A percentile compares a stretch with the other conserved stretches of the same genome.
Conservation (phyloP, 2,113 vertebrate species). For the Chunga burmeisteri region DNA sequence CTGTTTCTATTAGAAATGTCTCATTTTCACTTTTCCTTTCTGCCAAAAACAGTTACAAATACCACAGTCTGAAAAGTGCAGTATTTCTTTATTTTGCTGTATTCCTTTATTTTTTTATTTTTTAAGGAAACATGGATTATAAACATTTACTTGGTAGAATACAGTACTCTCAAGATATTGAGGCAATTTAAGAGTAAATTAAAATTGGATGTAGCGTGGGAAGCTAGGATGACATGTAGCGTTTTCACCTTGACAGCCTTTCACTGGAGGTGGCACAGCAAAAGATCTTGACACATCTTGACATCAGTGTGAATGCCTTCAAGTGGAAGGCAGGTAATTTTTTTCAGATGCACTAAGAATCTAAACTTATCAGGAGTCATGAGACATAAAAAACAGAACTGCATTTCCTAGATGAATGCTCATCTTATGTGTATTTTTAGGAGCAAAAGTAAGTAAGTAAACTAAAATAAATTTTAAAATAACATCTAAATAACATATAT, state of each 20-base stretch:
- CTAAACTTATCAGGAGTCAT: background rate
- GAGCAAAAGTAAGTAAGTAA: background rate
- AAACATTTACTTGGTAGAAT: background rate
- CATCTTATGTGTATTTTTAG: background rate
- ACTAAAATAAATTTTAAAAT: background rate
- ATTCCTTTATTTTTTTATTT: background rate
- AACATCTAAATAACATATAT: background rate
- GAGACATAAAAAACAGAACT: background rate
- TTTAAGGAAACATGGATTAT: background rate
- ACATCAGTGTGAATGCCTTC: constrained; percentile 10
- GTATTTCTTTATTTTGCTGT: background rate
- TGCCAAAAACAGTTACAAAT: background rate
- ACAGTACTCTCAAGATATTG: background rate
- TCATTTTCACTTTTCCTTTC: background rate
- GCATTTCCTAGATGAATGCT: background rate
- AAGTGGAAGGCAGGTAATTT: constrained; percentile 46
- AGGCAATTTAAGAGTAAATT: constrained; percentile 23
- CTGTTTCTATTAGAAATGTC: background rate
- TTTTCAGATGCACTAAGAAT: constrained; percentile 19
- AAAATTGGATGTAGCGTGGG: constrained; percentile 27
- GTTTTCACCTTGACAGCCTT: constrained; percentile 50
- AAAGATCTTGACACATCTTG: constrained; percentile 42
- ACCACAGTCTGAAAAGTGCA: background rate
- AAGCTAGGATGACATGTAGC: constrained; percentile 23
- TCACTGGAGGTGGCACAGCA: constrained; percentile 47